Evolutionary conservation across 1,140 invertebrate species (phyloP), one percentile per base, ranked within the genome.

Genomic region (Pristionchus pacificus): DNA sequence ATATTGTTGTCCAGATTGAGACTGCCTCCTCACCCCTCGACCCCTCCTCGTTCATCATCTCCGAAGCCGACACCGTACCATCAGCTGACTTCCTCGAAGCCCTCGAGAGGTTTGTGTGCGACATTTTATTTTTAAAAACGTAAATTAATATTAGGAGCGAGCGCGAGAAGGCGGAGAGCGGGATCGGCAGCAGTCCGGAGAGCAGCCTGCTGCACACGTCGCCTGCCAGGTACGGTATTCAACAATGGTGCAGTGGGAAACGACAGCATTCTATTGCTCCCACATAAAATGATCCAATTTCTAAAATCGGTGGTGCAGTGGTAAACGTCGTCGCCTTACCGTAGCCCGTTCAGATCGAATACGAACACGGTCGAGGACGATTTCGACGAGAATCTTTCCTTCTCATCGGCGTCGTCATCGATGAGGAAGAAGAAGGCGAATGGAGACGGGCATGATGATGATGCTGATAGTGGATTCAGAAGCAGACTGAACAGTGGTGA

Each of bases 401-500:
- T 49, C 38, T 6, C 19, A n/a, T n/a, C n/a, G n/a, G n/a, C n/a
- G n/a, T n/a, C n/a, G n/a, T n/a, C n/a, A n/a, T n/a, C n/a, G n/a
- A n/a, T n/a, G 31, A 58, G 65, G 19, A 73, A 69, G 66, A 68
- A 68, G 62, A 72, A 68, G 49, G 65, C 66, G 60, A 75, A 74
- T 30, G 70, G 74, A 25, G 74, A 75, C 60, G 70, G 74, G 27
- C 71, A 74, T 38, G 74, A 75, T 24, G 74, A 75, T 65, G 74
- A 75, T 38, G 74, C 74, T 32, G 74, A 75, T 25, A 65, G 60
- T 28, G 74, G 74, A 30, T 75, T 75, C 74, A 65, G 74, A 33
- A 65, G 55, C 32, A 66, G 74, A 31, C 49, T 75, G 19, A 75
- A 71, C 60, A 74, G 70, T 25, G 69, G 69, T 71, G 29, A 33